Evolutionary conservation across 2,888 invertebrate species (phyloP).

Genomic region (Agrilus mali): DNA sequence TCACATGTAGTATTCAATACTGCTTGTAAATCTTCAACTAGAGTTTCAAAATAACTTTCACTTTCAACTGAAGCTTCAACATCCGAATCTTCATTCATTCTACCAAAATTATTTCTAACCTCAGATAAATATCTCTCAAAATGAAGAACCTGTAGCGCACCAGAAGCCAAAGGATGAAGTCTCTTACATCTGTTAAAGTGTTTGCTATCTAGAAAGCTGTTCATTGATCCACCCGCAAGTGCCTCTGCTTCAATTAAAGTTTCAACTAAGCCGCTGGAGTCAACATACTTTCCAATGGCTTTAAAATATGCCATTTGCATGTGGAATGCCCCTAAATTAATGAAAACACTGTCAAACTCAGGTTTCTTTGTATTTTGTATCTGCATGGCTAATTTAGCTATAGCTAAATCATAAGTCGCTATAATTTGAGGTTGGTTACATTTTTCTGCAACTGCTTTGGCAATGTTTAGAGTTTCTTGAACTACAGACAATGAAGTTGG

Average conservation of each 20-base stretch:
- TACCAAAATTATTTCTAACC: too few relatives aligned
- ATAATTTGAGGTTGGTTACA: slow-evolving; percentile 17
- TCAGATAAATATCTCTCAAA: too few relatives aligned
- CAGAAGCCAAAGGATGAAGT: not conserved
- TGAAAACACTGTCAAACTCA: slow-evolving; percentile 18
- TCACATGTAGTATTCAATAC: too few relatives aligned
- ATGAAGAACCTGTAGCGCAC: too few relatives aligned
- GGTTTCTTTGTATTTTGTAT: slow-evolving; percentile 18
- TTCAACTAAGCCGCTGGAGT: slow-evolving; percentile 18
- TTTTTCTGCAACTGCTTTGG: slow-evolving; percentile 16
- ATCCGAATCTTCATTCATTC: too few relatives aligned
- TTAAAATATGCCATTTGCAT: slow-evolving; percentile 18
- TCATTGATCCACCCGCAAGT: slow-evolving; percentile 19
- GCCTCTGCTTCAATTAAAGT: slow-evolving; percentile 19
- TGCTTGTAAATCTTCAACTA: too few relatives aligned
- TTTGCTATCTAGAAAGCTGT: slow-evolving; percentile 14
- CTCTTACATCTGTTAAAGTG: too few relatives aligned
- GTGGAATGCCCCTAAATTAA: slow-evolving; percentile 19
- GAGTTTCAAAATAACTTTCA: too few relatives aligned
- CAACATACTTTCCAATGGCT: slow-evolving; percentile 21
- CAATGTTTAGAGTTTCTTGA: slow-evolving; percentile 17
- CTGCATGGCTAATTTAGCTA: slow-evolving; percentile 14
- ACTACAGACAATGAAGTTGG: slow-evolving; percentile 19
- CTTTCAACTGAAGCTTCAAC: too few relatives aligned
- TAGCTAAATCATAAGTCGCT: slow-evolving; percentile 24